Conservation (phyloP, 2,797 vertebrate genomes). For the Erpetoichthys calabaricus region DNA sequence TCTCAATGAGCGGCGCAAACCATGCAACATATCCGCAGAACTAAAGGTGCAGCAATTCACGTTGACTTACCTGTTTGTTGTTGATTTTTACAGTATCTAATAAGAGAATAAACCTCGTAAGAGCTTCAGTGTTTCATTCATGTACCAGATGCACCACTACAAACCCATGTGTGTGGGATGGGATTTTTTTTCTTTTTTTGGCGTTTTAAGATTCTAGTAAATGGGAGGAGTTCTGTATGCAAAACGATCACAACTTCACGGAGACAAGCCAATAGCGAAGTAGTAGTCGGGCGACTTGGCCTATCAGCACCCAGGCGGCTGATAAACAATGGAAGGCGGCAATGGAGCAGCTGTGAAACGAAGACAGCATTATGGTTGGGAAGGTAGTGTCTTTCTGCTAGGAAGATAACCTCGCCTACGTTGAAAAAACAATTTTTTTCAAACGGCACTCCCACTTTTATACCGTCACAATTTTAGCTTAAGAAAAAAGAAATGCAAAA, state of each 20-base stretch:
- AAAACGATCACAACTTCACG: slow-evolving; percentile 34
- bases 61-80: slow-evolving; percentile 31
- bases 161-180: slow-evolving; percentile 22
- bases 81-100: slow-evolving; percentile 17
- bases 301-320: slow-evolving; percentile 32
- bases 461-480: no score
- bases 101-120: slow-evolving; percentile 10
- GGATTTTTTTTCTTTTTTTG: slow-evolving; percentile 5
- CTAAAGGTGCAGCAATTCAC: slow-evolving; percentile 3
- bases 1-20: slow-evolving; percentile 21
- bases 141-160: slow-evolving; percentile 15
- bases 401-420: no score
- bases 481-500: no score
- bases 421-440: no score
- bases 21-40: slow-evolving; percentile 16
- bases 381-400: no score
- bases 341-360: slow-evolving; percentile 26
- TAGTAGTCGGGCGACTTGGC: slow-evolving; percentile 14
- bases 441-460: no score
- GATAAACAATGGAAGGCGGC: slow-evolving; percentile 22
- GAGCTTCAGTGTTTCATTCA: slow-evolving; percentile 11
- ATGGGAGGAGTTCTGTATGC: slow-evolving; percentile 24
- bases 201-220: slow-evolving; percentile 33
- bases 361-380: no score
- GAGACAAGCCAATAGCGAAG: slow-evolving; percentile 32